Percentiles rank a stretch among this genome's conserved stretches.
Conservation (phyloP, 37 sponge, comb jelly and placozoan genomes). For the Halisarca cf. caerulea region DNA sequence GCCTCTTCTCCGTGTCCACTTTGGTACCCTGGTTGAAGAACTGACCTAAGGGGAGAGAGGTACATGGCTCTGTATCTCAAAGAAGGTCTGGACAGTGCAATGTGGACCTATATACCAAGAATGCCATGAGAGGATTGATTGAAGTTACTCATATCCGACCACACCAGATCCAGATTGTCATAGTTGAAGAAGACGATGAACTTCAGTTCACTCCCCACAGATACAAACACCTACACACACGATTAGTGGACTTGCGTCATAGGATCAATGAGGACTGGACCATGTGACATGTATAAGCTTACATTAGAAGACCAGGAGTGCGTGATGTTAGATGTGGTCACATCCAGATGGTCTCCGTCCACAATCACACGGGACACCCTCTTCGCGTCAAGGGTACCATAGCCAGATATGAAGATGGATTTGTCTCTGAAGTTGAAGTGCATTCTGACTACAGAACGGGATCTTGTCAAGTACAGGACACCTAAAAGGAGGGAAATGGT, state of each 20-base stretch:
- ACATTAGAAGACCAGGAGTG: neutral
- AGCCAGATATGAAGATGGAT: constrained; percentile 6
- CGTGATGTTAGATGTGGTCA: neutral
- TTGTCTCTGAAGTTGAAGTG: neutral
- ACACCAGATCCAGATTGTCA: constrained; percentile 11
- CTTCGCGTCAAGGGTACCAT: neutral
- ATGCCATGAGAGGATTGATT: neutral
- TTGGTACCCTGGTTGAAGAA: constrained; percentile 54
- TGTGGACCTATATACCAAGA: neutral
- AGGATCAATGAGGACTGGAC: too few relatives aligned
- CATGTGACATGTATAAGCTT: neutral
- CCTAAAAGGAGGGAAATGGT: too few relatives aligned
- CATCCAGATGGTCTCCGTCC: neutral
- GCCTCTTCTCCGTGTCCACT: constrained; percentile 28
- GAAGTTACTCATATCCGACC: neutral
- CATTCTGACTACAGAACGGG: neutral
- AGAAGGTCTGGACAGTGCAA: too few relatives aligned
- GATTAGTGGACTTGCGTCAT: too few relatives aligned
- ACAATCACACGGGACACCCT: neutral
- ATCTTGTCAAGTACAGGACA: neutral
- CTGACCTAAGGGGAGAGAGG: constrained; percentile 26
- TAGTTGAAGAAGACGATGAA: neutral
- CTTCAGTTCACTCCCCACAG: too few relatives aligned
- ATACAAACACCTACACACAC: too few relatives aligned
- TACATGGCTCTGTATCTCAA: too few relatives aligned